A percentile compares a stretch with the other conserved stretches of the same genome.
phyloP scores from a whole-genome alignment of 2,113 vertebrate genomes.

The Daboia siamensis region DNA sequence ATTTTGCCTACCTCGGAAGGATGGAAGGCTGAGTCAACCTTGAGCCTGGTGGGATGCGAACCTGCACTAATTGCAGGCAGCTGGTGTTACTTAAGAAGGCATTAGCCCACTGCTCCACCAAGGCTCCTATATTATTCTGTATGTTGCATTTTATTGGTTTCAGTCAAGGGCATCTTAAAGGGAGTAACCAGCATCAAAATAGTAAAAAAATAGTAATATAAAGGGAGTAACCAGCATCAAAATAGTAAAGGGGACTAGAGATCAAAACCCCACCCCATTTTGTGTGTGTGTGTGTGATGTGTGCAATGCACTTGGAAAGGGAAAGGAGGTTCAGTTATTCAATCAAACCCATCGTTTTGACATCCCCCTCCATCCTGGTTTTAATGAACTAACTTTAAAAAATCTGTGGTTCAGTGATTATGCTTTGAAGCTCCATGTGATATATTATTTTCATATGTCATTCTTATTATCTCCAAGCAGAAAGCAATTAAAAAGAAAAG shows the following conservation, averaged over 20 bases:
- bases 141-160: neutral
- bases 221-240: neutral
- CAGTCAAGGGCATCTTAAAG: neutral
- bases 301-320: neutral
- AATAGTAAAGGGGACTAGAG: neutral
- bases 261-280: neutral
- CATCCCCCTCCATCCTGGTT: neutral
- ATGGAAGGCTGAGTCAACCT: too few species aligned
- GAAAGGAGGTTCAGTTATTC: neutral
- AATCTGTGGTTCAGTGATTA: conserved; percentile 23
- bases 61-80: too few species aligned
- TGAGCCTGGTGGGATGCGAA: too few species aligned
- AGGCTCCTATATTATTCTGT: neutral
- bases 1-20: too few species aligned
- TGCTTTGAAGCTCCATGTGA: conserved; percentile 20
- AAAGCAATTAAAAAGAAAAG: conserved; percentile 29
- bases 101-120: too few species aligned
- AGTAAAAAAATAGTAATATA: too few species aligned
- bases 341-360: neutral
- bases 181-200: neutral
- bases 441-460: conserved; percentile 27
- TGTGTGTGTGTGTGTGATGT: neutral
- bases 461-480: conserved; percentile 21
- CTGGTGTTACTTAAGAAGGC: too few species aligned
- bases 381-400: neutral